Percentiles rank a stretch among this genome's conserved stretches.
Conservation (phyloP, 2,888 invertebrate species). For the Spilosoma lubricipeda region DNA sequence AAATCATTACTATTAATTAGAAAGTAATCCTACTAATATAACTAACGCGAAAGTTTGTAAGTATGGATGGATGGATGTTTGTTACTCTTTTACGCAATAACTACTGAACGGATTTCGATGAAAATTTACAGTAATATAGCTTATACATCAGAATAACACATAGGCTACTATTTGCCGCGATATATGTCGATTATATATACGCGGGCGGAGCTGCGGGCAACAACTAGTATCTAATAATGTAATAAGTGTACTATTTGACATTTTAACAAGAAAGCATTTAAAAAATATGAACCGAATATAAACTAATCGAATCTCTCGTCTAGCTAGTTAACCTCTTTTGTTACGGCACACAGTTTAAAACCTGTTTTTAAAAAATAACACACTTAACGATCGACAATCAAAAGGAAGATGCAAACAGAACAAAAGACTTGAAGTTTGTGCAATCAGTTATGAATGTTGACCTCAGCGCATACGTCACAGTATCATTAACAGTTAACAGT, state of each 20-base stretch:
- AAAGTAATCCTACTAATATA: too few species aligned
- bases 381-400: neutral
- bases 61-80: too few species aligned
- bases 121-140: too few species aligned
- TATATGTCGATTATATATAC: too few species aligned
- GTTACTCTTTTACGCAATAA: too few species aligned
- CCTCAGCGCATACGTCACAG: neutral
- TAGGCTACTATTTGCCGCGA: too few species aligned
- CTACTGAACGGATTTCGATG: too few species aligned
- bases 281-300: neutral
- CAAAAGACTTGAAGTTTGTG: neutral
- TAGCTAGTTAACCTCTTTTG: neutral
- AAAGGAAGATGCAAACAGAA: neutral
- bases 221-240: neutral
- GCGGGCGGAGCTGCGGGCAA: too few species aligned
- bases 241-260: neutral
- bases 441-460: slow-evolving; percentile 3
- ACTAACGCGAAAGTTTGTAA: too few species aligned
- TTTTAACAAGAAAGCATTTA: neutral
- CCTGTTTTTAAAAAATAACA: neutral
- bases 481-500: neutral
- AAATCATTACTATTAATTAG: neutral
- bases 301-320: neutral
- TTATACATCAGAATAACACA: too few species aligned
- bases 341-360: neutral